Base-by-base conservation (phyloP, 2,113 vertebrate genomes). In the Hiodon alosoides region DNA sequence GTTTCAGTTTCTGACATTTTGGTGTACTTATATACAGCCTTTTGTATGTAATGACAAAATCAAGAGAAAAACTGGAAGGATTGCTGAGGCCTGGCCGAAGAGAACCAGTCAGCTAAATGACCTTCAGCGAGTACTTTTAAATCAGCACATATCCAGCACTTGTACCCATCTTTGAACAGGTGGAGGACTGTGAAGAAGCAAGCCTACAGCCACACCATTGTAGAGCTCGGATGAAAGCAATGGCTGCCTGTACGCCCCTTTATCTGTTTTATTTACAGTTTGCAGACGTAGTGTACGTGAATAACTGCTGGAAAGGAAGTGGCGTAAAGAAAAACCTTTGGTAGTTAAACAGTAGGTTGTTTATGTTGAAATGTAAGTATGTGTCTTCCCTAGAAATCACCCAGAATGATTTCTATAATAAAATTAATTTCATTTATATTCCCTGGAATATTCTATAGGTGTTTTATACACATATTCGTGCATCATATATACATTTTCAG, bases 381-480 rank as follows among this genome's bases (percentile, higher is more conserved):
- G 94, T 94, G 95, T 98, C 95, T 97, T 97, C 95, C 95, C 95
- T 94, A 93, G 94, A 95, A 97, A 96, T 95, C 94, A 94, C 93
- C 93, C 91, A 94, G 92, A 96, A 95, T 94, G 94, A 95, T 95
- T 97, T 97, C 96, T 94, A 93, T 95, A 96, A 95, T 96, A 95
- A 95, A 94, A 92, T 95, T 95, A 93, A 95, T 96, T 96, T 97
- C 94, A 95, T 97, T 97, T 96, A 93, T 96, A 95, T 94, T 95
- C 94, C 94, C 90, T 87, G 94, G 92, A 95, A 97, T 96, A 98
- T 92, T 94, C 94, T 96, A 95, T 96, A 98, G 94, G 95, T 95
- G 94, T 94, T 98, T 92, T 93, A 92, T 91, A 93, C 90, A 91
- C 91, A 92, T 90, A 93, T 95, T 91, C 95, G 95, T 95, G 91